These are phyloP conservation scores for Scaptomyza parva DNA, from an alignment of 2,888 invertebrate genomes.

Conservation along the genomic window DNA sequence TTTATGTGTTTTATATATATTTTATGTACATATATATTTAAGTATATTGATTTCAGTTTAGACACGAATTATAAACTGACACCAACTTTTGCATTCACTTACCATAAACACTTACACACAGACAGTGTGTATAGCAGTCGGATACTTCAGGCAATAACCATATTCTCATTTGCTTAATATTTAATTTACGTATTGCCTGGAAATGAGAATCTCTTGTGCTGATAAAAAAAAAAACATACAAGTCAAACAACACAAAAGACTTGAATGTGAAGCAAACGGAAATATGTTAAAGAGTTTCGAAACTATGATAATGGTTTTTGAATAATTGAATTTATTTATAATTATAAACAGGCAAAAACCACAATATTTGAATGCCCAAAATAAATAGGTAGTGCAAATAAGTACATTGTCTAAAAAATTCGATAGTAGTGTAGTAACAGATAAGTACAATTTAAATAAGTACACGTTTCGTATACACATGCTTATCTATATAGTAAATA, in stretches of 20 bases:
- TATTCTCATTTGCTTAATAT: background rate
- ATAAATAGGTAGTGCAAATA: constrained; percentile 33
- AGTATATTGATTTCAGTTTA: too few relatives aligned
- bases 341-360: constrained; percentile 25
- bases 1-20: too few relatives aligned
- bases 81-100: background rate
- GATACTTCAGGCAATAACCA: background rate
- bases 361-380: constrained; percentile 21
- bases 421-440: constrained; percentile 18
- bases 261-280: constrained; percentile 3
- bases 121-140: background rate
- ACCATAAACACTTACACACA: background rate
- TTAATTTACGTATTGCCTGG: constrained; percentile 6
- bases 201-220: constrained; percentile 28
- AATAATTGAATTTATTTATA: constrained; percentile 37
- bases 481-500: constrained; percentile 6
- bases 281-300: background rate
- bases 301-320: background rate
- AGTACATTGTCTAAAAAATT: constrained; percentile 45
- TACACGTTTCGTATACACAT: constrained; percentile 24
- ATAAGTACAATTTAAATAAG: constrained; percentile 30
- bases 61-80: too few relatives aligned
- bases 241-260: background rate
- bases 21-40: too few relatives aligned
- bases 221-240: constrained; percentile 27